phyloP scores from a whole-genome alignment of 2,113 vertebrate species.

The Pipra filicauda region DNA sequence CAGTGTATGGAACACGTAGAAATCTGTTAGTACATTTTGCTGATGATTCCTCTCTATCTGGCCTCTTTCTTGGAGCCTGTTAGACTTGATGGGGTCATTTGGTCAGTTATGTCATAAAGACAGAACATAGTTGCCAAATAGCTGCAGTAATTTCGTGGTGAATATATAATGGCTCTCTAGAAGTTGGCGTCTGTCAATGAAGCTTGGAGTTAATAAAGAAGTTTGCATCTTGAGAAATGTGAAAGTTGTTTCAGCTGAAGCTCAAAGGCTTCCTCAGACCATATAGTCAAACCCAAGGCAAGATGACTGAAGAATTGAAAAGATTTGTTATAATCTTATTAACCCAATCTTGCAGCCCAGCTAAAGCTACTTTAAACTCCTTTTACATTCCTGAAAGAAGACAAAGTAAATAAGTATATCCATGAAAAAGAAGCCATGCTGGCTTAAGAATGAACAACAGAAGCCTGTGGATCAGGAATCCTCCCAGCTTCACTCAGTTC shows the following conservation, averaged over 20 bases:
- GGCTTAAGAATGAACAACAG: constrained; percentile 27
- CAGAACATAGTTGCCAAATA: background rate
- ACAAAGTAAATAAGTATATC: constrained; percentile 63
- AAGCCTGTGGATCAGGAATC: background rate
- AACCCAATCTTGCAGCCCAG: constrained; percentile 56
- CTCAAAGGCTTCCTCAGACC: background rate
- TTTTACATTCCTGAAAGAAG: constrained; percentile 66
- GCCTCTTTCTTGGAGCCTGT: background rate
- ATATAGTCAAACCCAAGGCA: background rate
- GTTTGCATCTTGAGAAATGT: background rate
- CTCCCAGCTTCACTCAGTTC: background rate
- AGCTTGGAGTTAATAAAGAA: constrained; percentile 19
- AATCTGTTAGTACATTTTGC: background rate
- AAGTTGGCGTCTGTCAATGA: background rate
- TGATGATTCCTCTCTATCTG: background rate
- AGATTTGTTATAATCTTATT: constrained; percentile 67
- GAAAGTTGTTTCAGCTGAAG: background rate
- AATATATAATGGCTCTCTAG: background rate
- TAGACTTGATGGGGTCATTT: background rate
- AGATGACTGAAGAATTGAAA: constrained; percentile 25
- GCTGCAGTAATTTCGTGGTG: background rate
- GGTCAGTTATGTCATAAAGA: background rate
- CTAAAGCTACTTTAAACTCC: constrained; percentile 65
- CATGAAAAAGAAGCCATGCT: constrained; percentile 9
- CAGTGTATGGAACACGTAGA: background rate